A percentile compares a stretch with the other conserved stretches of the same genome.
Evolutionary conservation across 2,888 invertebrate species (phyloP).

Genomic region (Podotricha telesiphe): DNA sequence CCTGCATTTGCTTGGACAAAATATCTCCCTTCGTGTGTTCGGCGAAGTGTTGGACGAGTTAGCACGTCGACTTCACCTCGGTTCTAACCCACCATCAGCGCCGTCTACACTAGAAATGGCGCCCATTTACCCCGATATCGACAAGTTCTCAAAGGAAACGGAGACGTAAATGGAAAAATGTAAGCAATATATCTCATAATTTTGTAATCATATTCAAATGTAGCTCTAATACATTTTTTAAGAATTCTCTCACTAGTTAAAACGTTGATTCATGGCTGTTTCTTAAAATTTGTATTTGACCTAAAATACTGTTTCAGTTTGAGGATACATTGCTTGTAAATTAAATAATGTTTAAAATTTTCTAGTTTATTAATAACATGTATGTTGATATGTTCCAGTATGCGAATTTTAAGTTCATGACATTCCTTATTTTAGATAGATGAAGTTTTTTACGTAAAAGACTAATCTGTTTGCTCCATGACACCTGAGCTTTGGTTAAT

Average conservation of each 20-base stretch:
- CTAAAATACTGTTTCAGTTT: constrained; percentile 31
- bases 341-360: not conserved
- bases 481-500: constrained; percentile 52
- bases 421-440: constrained; percentile 57
- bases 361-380: constrained; percentile 26
- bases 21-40: constrained; percentile 92
- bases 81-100: constrained; percentile 92
- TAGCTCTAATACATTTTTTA: constrained; percentile 47
- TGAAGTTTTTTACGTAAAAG: constrained; percentile 39
- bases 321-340: constrained; percentile 28
- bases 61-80: constrained; percentile 87
- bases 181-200: constrained; percentile 37
- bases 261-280: constrained; percentile 34
- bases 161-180: constrained; percentile 86
- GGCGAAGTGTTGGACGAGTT: constrained; percentile 91
- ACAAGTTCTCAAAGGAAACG: constrained; percentile 91
- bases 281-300: constrained; percentile 49
- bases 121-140: constrained; percentile 91
- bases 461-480: constrained; percentile 56
- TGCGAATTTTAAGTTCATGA: constrained; percentile 54
- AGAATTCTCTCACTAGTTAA: constrained; percentile 38
- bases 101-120: constrained; percentile 94
- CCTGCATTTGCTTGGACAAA: constrained; percentile 92
- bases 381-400: constrained; percentile 36
- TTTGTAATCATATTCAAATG: not conserved